These are phyloP conservation scores for Nephotettix cincticeps DNA, from an alignment of 1,140 invertebrate genomes.

Conservation along the genomic window DNA sequence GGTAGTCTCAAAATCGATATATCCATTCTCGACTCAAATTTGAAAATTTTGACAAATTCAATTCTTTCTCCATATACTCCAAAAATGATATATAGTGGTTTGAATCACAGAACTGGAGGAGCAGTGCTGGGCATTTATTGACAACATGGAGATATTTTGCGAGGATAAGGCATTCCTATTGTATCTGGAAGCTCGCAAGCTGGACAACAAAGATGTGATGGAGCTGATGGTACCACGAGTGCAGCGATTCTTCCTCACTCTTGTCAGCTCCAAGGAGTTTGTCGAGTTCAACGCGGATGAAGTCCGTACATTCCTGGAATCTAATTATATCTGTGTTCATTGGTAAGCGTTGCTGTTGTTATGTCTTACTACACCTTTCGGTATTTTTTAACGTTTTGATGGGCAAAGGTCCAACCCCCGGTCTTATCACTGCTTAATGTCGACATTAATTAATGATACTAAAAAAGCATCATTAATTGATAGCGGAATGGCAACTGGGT, in stretches of 20 bases:
- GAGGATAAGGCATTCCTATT: slow-evolving; percentile 68
- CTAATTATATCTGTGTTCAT: slow-evolving; percentile 67
- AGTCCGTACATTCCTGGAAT: slow-evolving; percentile 59
- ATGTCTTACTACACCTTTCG: too few relatives aligned
- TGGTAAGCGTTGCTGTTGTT: slow-evolving; percentile 46
- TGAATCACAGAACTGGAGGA: slow-evolving; percentile 61
- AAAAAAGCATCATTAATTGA: too few relatives aligned
- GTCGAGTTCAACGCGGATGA: slow-evolving; percentile 60
- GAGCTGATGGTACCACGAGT: slow-evolving; percentile 70
- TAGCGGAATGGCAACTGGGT: too few relatives aligned
- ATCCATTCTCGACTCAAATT: too few relatives aligned
- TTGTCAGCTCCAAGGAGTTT: slow-evolving; percentile 69
- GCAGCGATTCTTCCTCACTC: slow-evolving; percentile 66
- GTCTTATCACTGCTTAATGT: too few relatives aligned
- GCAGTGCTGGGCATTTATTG: slow-evolving; percentile 69
- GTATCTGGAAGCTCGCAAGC: slow-evolving; percentile 59
- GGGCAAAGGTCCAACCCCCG: too few relatives aligned
- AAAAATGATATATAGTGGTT: too few relatives aligned
- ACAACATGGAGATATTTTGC: slow-evolving; percentile 62
- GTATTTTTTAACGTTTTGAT: too few relatives aligned
- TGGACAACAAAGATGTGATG: slow-evolving; percentile 57
- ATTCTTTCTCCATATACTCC: too few relatives aligned
- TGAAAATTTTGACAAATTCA: too few relatives aligned
- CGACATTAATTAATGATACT: too few relatives aligned
- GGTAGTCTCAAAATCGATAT: too few relatives aligned